phyloP scores from a whole-genome alignment of 2,888 invertebrate species.

The Lordiphosa andalusiaca region DNA sequence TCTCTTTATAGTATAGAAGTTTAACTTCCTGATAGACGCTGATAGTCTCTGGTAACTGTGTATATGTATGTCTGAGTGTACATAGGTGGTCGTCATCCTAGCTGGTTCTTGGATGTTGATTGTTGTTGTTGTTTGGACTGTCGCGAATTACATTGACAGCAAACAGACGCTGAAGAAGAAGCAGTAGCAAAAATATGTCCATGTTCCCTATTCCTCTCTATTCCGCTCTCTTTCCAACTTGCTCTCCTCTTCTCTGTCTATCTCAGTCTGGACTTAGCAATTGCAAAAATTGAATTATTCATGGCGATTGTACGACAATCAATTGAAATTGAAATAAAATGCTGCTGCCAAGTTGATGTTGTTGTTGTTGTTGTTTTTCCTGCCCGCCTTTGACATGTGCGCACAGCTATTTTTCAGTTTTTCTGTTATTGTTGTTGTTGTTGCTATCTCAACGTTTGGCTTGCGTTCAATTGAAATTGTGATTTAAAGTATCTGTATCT shows the following conservation, averaged over 20 bases:
- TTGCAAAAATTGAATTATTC: slow-evolving; percentile 78
- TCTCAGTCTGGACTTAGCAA: slow-evolving; percentile 53
- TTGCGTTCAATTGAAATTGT: slow-evolving; percentile 69
- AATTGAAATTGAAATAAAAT: slow-evolving; percentile 79
- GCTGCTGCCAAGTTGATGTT: slow-evolving; percentile 63
- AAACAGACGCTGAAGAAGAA: slow-evolving; percentile 26
- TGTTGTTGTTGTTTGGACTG: slow-evolving; percentile 17
- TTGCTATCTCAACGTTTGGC: slow-evolving; percentile 32
- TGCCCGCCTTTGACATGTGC: slow-evolving; percentile 68
- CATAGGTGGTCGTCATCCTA: slow-evolving; percentile 9
- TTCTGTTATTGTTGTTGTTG: slow-evolving; percentile 18
- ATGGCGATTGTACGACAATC: slow-evolving; percentile 80
- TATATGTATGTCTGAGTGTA: slow-evolving; percentile 4
- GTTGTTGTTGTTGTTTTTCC: slow-evolving; percentile 30
- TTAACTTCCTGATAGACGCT: no score
- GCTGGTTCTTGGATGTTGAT: slow-evolving; percentile 2
- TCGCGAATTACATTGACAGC: slow-evolving; percentile 44
- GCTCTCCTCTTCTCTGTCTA: slow-evolving; percentile 42
- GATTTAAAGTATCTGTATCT: slow-evolving; percentile 76
- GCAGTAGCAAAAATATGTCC: slow-evolving; percentile 68
- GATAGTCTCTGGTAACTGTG: no score
- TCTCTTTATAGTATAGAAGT: no score
- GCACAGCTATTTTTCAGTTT: slow-evolving; percentile 63
- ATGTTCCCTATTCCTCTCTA: slow-evolving; percentile 43
- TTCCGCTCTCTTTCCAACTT: slow-evolving; percentile 12